These are phyloP conservation scores for Microcebus ravelobensis DNA, from an alignment of 2,113 vertebrate genomes.

Conservation along the genomic window DNA sequence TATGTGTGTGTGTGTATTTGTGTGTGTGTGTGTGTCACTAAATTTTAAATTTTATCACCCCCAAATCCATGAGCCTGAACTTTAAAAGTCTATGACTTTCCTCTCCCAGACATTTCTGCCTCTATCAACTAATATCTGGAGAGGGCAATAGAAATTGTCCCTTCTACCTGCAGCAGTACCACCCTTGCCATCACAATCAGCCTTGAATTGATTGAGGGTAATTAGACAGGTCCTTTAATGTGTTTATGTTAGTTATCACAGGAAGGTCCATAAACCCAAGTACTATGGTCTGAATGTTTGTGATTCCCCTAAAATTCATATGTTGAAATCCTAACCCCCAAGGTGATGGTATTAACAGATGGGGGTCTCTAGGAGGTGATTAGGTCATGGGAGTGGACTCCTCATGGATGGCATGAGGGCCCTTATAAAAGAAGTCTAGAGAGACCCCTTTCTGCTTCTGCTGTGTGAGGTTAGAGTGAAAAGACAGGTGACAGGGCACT, in stretches of 20 bases:
- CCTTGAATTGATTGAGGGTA: neutral
- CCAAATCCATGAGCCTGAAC: neutral
- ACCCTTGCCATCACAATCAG: neutral
- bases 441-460: neutral
- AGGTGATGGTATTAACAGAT: neutral
- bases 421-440: neutral
- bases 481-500: neutral
- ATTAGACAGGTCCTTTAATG: neutral
- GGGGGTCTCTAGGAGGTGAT: neutral
- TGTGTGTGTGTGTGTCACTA: neutral
- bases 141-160: neutral
- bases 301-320: neutral
- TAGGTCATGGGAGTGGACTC: neutral
- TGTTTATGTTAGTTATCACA: neutral
- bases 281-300: neutral
- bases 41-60: neutral
- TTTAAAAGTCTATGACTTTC: neutral
- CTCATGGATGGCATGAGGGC: neutral
- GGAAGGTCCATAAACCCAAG: neutral
- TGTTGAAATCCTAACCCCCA: neutral
- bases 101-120: neutral
- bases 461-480: neutral
- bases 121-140: neutral
- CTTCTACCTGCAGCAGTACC: neutral
- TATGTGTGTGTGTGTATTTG: neutral